These are phyloP conservation scores for Ophion costatus DNA, from an alignment of 2,888 invertebrate species.

Conservation along the genomic window DNA sequence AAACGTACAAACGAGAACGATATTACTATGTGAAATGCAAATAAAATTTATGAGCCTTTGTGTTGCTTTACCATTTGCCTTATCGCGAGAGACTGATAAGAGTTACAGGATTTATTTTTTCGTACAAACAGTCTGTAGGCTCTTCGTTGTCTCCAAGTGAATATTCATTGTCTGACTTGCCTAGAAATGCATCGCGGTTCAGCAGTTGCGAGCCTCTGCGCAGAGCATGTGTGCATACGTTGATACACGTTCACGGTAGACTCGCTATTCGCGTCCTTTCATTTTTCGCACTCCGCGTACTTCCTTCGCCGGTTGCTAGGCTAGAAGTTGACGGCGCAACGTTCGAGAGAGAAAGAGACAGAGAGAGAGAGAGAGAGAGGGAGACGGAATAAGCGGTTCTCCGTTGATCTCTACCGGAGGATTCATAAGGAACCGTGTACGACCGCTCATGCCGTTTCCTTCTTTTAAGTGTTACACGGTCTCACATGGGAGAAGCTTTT, in stretches of 20 bases:
- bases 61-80: background rate
- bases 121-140: conserved; percentile 16
- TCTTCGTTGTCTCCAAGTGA: conserved; percentile 41
- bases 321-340: conserved; percentile 78
- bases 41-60: background rate
- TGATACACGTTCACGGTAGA: conserved; percentile 21
- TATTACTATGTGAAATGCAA: background rate
- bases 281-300: conserved; percentile 62
- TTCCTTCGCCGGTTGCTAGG: conserved; percentile 76
- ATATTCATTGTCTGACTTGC: conserved; percentile 54
- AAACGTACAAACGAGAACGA: background rate
- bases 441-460: conserved; percentile 54
- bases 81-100: conserved; percentile 2
- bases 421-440: conserved; percentile 56
- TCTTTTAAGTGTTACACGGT: conserved; percentile 30
- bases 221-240: background rate
- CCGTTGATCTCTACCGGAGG: conserved; percentile 50
- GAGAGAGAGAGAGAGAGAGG: background rate
- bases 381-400: background rate
- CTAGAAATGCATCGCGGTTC: conserved; percentile 58
- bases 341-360: conserved; percentile 56
- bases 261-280: conserved; percentile 60
- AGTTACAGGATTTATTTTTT: conserved; percentile 9
- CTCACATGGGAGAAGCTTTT: conserved; percentile 29
- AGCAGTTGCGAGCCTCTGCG: conserved; percentile 16